Evolutionary conservation across 2,888 invertebrate species (phyloP).

Genomic region (Epinotia bilunana): DNA sequence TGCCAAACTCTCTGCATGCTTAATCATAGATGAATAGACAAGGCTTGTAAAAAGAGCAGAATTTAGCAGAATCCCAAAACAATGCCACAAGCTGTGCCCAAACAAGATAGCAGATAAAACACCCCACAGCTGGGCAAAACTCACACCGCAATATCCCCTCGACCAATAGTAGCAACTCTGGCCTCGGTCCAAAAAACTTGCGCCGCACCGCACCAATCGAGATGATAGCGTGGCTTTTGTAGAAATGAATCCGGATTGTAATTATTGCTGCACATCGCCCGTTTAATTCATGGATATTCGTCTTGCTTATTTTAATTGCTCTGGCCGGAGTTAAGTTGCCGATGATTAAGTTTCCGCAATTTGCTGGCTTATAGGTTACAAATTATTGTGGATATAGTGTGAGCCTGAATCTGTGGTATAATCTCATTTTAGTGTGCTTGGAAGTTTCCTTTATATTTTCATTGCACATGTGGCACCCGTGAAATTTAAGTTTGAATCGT

Average conservation of each 20-base stretch:
- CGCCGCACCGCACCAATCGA: slow-evolving; percentile 36
- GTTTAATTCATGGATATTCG: slow-evolving; percentile 24
- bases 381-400: background rate
- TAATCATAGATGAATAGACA: no score
- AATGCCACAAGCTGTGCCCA: no score
- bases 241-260: slow-evolving; percentile 41
- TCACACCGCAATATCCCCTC: background rate
- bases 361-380: background rate
- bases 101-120: no score
- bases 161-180: slow-evolving; percentile 35
- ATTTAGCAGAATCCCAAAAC: no score
- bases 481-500: no score
- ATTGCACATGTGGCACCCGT: no score
- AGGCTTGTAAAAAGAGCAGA: no score
- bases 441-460: no score
- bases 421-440: no score
- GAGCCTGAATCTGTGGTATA: background rate
- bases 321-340: slow-evolving; percentile 17
- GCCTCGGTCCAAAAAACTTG: slow-evolving; percentile 42
- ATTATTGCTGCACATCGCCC: slow-evolving; percentile 40
- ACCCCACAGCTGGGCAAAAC: no score
- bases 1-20: no score
- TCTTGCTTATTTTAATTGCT: slow-evolving; percentile 44
- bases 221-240: slow-evolving; percentile 41
- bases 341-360: slow-evolving; percentile 9